phyloP scores from a whole-genome alignment of 2,888 invertebrate genomes.

The Rapana venosa region DNA sequence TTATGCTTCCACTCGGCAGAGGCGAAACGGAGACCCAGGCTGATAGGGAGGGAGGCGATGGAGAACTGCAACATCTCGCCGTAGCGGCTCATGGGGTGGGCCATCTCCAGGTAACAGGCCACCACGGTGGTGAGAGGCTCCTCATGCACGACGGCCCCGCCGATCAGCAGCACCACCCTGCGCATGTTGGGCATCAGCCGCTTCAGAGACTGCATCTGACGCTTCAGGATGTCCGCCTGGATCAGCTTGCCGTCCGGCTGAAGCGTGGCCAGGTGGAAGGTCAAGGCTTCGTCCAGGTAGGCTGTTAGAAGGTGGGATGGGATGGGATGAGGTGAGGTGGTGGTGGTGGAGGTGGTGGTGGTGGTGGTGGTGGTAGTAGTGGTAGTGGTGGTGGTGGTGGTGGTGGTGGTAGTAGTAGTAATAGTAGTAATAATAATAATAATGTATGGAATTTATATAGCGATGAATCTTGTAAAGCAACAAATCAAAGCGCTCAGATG shows the following conservation, averaged over 20 bases:
- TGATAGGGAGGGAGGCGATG: slow-evolving; percentile 45
- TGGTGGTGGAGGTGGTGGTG: no score
- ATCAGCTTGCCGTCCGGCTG: slow-evolving; percentile 40
- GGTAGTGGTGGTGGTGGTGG: no score
- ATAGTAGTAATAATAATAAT: no score
- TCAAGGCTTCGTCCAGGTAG: slow-evolving; percentile 41
- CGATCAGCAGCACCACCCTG: slow-evolving; percentile 41
- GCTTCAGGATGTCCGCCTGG: slow-evolving; percentile 37
- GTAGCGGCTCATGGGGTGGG: slow-evolving; percentile 16
- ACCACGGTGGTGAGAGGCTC: slow-evolving; percentile 42
- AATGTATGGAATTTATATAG: no score
- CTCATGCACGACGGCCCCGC: slow-evolving; percentile 41
- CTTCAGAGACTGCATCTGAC: slow-evolving; percentile 33
- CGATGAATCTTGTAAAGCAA: no score
- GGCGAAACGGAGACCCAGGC: slow-evolving; percentile 45
- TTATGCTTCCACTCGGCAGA: slow-evolving; percentile 40
- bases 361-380: no score
- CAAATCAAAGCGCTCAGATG: no score
- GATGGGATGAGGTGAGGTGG: no score
- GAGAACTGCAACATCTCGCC: slow-evolving; percentile 26
- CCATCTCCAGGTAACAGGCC: slow-evolving; percentile 40
- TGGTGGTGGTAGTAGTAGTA: no score
- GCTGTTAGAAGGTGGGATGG: not conserved
- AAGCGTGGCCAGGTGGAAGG: slow-evolving; percentile 42
- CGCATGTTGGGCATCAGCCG: slow-evolving; percentile 34